Percentiles rank a stretch among this genome's conserved stretches.
phyloP scores from a whole-genome alignment of 2,888 invertebrate species.

The Andrena hattorfiana region DNA sequence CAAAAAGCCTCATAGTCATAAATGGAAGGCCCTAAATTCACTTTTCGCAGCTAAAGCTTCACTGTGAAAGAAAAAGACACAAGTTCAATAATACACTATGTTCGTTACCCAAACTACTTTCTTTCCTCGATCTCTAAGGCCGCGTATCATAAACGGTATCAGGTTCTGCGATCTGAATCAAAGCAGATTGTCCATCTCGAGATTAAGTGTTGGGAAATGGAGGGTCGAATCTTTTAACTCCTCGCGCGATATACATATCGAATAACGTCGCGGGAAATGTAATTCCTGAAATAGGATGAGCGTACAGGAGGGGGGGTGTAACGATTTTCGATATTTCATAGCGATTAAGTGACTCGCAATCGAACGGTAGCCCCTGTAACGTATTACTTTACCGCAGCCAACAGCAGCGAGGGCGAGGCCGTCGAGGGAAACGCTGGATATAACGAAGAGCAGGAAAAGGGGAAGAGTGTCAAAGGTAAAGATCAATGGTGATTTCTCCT shows the following conservation, averaged over 20 bases:
- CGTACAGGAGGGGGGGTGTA: slow-evolving; percentile 22
- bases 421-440: slow-evolving; percentile 8
- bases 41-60: not conserved
- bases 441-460: slow-evolving; percentile 28
- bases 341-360: slow-evolving; percentile 58
- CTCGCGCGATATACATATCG: slow-evolving; percentile 16
- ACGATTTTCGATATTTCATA: slow-evolving; percentile 60
- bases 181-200: not conserved
- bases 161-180: not conserved
- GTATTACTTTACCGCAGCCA: slow-evolving; percentile 43
- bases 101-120: no score
- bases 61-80: not conserved
- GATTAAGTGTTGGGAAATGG: not conserved
- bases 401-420: slow-evolving; percentile 30
- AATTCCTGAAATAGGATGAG: slow-evolving; percentile 38
- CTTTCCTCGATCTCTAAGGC: no score
- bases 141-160: no score
- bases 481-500: not conserved
- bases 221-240: not conserved
- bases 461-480: slow-evolving; percentile 19
- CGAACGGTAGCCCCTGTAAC: slow-evolving; percentile 44
- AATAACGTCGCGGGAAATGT: slow-evolving; percentile 3
- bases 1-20: not conserved
- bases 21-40: slow-evolving; percentile 8
- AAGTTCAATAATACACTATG: not conserved